Evolutionary conservation across 2,113 vertebrate genomes (phyloP).

Genomic region (Sander lucioperca): DNA sequence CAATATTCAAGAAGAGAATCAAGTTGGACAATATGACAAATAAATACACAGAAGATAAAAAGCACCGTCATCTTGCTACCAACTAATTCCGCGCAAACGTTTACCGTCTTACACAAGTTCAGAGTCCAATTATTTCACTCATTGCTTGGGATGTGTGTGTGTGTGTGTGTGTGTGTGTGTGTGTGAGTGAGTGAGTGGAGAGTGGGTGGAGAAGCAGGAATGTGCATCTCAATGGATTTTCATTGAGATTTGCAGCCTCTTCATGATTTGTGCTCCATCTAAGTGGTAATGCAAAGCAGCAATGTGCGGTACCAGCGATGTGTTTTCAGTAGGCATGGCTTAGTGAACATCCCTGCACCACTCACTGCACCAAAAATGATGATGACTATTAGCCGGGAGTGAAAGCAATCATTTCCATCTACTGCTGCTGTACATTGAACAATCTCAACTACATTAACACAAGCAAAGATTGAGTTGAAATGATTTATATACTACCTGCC

Average conservation of each 20-base stretch:
- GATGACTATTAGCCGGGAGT: not conserved
- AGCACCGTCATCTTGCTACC: not conserved
- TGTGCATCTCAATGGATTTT: slow-evolving; percentile 59
- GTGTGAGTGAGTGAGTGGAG: slow-evolving; percentile 50
- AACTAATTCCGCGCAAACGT: not conserved
- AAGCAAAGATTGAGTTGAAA: not conserved
- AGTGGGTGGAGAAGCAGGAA: slow-evolving; percentile 49
- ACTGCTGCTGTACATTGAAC: too few relatives aligned
- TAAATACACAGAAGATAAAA: not conserved
- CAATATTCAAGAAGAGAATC: not conserved
- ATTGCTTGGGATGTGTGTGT: not conserved
- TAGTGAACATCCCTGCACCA: not conserved
- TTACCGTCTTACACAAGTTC: slow-evolving; percentile 30
- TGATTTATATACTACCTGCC: not conserved
- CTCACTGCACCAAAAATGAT: not conserved
- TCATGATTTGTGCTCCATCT: slow-evolving; percentile 37
- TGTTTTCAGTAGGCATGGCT: not conserved
- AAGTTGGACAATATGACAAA: not conserved
- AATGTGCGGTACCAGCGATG: not conserved
- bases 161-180: not conserved
- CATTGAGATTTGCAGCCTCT: slow-evolving; percentile 48
- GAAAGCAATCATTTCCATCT: not conserved
- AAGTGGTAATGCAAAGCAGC: slow-evolving; percentile 27
- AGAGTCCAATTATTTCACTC: slow-evolving; percentile 46
- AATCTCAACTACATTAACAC: not conserved